phyloP scores from a whole-genome alignment of 2,113 vertebrate species.

The Coryphaenoides rupestris region DNA sequence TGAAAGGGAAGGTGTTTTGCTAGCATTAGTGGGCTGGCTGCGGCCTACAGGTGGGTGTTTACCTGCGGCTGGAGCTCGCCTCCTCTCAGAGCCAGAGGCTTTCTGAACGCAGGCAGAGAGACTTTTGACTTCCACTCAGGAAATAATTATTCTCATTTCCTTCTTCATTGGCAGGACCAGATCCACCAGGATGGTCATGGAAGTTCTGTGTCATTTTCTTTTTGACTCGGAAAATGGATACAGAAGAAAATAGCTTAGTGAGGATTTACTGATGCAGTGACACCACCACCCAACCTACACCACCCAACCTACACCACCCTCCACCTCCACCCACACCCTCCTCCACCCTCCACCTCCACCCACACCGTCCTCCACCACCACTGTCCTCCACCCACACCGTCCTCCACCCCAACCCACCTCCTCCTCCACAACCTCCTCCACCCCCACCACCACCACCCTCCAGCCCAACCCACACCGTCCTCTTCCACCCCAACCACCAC shows the following conservation, averaged over 20 bases:
- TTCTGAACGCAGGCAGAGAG: slow-evolving; percentile 34
- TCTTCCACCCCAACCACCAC: too few relatives aligned
- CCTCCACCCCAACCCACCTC: too few relatives aligned
- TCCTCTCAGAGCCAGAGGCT: slow-evolving; percentile 23
- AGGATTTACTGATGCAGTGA: slow-evolving; percentile 47
- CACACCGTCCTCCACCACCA: too few relatives aligned
- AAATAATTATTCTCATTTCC: slow-evolving; percentile 67
- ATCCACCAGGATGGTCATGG: slow-evolving; percentile 53
- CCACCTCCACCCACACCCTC: neutral
- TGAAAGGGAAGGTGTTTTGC: slow-evolving; percentile 24
- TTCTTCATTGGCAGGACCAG: slow-evolving; percentile 32
- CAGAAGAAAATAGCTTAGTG: slow-evolving; percentile 46
- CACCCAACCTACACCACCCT: neutral
- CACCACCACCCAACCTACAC: slow-evolving; percentile 12
- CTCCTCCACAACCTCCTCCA: too few relatives aligned
- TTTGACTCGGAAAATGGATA: slow-evolving; percentile 32
- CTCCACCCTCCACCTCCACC: too few relatives aligned
- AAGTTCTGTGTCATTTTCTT: slow-evolving; percentile 57
- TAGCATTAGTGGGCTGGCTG: slow-evolving; percentile 35
- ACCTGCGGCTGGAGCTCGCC: slow-evolving; percentile 28
- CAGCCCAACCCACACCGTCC: too few relatives aligned
- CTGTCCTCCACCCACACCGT: too few relatives aligned
- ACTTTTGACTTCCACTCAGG: slow-evolving; percentile 59
- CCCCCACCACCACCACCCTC: too few relatives aligned
- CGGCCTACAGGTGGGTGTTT: slow-evolving; percentile 33